Evolutionary conservation across 2,888 invertebrate genomes (phyloP).

Genomic region (Digitonthophagus gazella): DNA sequence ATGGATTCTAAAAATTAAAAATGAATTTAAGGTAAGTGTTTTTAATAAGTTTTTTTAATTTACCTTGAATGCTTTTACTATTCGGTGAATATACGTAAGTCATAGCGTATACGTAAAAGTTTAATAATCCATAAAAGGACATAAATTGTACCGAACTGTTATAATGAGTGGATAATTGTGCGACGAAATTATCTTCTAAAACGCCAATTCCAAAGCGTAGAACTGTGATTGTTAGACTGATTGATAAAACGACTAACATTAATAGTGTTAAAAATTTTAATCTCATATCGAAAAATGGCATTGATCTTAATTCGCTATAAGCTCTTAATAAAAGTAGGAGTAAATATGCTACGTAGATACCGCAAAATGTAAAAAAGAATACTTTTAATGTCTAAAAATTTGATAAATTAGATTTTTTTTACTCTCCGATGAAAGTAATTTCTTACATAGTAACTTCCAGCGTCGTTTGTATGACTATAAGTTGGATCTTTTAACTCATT

Average conservation of each 20-base stretch:
- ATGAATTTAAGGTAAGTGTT: too few relatives aligned
- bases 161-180: slow-evolving; percentile 82
- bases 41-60: slow-evolving; percentile 40
- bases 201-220: slow-evolving; percentile 86
- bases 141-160: slow-evolving; percentile 93
- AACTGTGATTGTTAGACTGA: slow-evolving; percentile 72
- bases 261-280: slow-evolving; percentile 86
- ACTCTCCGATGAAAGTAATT: slow-evolving; percentile 5
- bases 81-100: slow-evolving; percentile 93
- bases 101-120: slow-evolving; percentile 91
- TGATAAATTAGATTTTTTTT: too few relatives aligned
- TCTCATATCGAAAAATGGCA: slow-evolving; percentile 97
- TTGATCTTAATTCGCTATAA: slow-evolving; percentile 90
- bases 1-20: slow-evolving; percentile 68
- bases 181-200: slow-evolving; percentile 91
- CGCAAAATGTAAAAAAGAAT: slow-evolving; percentile 83
- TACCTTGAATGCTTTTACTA: slow-evolving; percentile 78
- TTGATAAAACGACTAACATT: slow-evolving; percentile 75
- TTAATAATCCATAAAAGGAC: slow-evolving; percentile 90
- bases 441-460: slow-evolving; percentile 78
- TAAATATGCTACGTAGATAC: slow-evolving; percentile 83
- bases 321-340: slow-evolving; percentile 80
- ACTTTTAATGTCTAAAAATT: slow-evolving; percentile 83
- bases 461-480: slow-evolving; percentile 84
- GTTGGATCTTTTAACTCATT: slow-evolving; percentile 89